Evolutionary conservation across 2,113 vertebrate genomes (phyloP), one percentile per base, ranked within the genome.

Genomic region (Tenebrosternarchus preto): DNA sequence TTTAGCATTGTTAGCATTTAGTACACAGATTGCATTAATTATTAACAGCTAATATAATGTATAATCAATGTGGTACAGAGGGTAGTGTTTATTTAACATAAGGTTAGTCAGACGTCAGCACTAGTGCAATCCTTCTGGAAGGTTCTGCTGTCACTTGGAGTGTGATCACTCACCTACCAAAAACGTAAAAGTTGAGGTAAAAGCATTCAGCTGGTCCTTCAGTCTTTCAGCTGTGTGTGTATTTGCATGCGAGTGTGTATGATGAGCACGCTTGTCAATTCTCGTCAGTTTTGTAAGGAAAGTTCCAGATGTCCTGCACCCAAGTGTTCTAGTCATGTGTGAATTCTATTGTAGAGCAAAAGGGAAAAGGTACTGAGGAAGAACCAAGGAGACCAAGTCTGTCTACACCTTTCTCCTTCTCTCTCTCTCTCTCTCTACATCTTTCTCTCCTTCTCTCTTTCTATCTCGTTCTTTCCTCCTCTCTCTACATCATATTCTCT

Each of bases 321-420:
- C 29, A 29, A 73, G 76, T 67, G 75, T 60, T 64, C 75, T 85
- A 66, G 86, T 90, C 86, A 89, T 88, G 89, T 88, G 86, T 86
- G 87, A 84, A 88, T 88, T 82, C 86, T n/a, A 63, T 80, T 78
- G 75, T 73, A 36, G 79, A 27, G 59, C 29, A 4, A 29, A 12
- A 33, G 39, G n/a, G 36, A 31, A 80, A 43, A 55, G 27, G 53
- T n/a, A n/a, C 24, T 55, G 8, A 64, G 25, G 24, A 16, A 29
- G 25, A 63, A 25, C 7, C 25, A 29, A 25, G 27, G 63, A 50
- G 43, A 50, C 43, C 0, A 43, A 43, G 43, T 50, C 43, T 50
- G 43, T 50, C 27, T 70, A 19, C n/a, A n/a, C n/a, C n/a, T n/a
- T n/a, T n/a, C n/a, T n/a, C n/a, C n/a, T n/a, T 57, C 39, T 55